Evolutionary conservation across 2,888 invertebrate genomes (phyloP), one percentile per base, ranked within the genome.

Genomic region (Tipula helvola): DNA sequence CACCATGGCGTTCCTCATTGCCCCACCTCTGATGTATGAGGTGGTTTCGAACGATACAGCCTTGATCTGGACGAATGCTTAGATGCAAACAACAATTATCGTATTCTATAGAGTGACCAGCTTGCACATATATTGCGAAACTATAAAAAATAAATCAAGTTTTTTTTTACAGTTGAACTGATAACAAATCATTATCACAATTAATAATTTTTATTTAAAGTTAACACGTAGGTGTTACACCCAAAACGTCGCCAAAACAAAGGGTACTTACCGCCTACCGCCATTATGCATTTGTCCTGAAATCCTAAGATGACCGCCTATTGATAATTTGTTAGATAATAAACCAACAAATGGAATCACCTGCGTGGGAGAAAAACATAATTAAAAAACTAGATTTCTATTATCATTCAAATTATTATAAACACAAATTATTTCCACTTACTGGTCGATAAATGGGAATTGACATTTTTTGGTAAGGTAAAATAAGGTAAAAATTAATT

Each of bases 11-110:
- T 86, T 93, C 93, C 89, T 93, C 93, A 0, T 90, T 89, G 0
- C 93, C 93, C 93, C 93, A 93, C 87, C 89, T 90, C 91, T 92
- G 91, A 12, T 91, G 89, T 0, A 91, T 90, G 13, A 92, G 90
- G 88, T 93, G 92, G 90, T 93, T 93, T 0, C 93, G 89, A 0
- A 93, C 93, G n/a, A 93, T 92, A 86, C 92, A 92, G 90, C 91
- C 91, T 90, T 93, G 93, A 3, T 92, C 89, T 89, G 93, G 93
- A 0, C 93, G 91, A 88, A 93, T 92, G 90, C 93, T 93, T 0
- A 97, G 89, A 89, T 96, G 96, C 1, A 97, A 91, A 0, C 95
- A 96, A 86, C 96, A 94, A 90, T 96, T 96, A 90, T 96, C 96
- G 3, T 95, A 92, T 89, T 94, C 94, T 0, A 94, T 92, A 89